phyloP scores from a whole-genome alignment of 1,140 invertebrate genomes.

The Vanessa atalanta region DNA sequence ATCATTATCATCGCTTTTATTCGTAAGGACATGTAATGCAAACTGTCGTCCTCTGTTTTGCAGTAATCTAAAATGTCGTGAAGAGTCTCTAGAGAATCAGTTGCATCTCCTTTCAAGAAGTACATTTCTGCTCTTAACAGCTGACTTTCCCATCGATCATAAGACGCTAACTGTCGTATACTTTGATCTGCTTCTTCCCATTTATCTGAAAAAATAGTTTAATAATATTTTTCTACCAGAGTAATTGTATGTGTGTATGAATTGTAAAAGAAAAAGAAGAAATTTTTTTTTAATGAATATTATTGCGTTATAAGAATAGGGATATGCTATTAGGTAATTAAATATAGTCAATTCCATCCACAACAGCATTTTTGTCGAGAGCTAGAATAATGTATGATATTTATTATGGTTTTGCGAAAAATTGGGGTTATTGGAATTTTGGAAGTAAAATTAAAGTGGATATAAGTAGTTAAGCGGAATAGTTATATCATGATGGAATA shows the following conservation, averaged over 20 bases:
- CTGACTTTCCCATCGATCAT: slow-evolving; percentile 86
- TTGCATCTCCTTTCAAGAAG: slow-evolving; percentile 85
- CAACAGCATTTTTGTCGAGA: too few species aligned
- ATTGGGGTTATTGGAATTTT: too few species aligned
- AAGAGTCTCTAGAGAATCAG: slow-evolving; percentile 82
- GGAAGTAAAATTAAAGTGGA: too few species aligned
- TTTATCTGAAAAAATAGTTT: slow-evolving; percentile 79
- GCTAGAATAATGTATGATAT: too few species aligned
- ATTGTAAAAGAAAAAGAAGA: too few species aligned
- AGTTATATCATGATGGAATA: neutral
- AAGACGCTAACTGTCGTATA: slow-evolving; percentile 86
- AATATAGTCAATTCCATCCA: too few species aligned
- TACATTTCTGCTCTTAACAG: slow-evolving; percentile 85
- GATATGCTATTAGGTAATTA: too few species aligned
- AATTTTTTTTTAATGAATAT: too few species aligned
- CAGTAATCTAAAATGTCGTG: slow-evolving; percentile 82
- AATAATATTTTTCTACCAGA: neutral
- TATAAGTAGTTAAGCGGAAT: too few species aligned
- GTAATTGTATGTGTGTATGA: too few species aligned
- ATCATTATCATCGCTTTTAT: slow-evolving; percentile 86
- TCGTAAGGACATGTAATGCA: slow-evolving; percentile 82
- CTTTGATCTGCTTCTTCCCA: slow-evolving; percentile 89
- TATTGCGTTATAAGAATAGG: too few species aligned
- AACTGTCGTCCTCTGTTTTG: slow-evolving; percentile 75
- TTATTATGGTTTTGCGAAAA: too few species aligned